phyloP scores from a whole-genome alignment of 2,797 vertebrate species.

The Enteromius thamalakanensis region DNA sequence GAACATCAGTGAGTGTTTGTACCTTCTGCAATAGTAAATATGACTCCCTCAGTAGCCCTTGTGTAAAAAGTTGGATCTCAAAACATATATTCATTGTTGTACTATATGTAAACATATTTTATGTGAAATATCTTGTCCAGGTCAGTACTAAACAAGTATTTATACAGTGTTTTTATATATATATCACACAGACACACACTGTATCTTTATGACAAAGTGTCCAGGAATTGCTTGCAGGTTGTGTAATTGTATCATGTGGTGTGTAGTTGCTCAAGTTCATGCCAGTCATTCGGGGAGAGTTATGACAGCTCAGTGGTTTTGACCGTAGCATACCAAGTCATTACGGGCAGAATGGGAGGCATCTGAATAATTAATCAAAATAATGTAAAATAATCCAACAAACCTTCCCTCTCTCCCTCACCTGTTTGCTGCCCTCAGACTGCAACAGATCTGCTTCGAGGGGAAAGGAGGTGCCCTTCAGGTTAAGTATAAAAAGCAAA shows the following conservation, averaged over 20 bases:
- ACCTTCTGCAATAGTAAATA: no score
- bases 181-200: neutral
- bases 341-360: conserved; percentile 71
- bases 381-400: conserved; percentile 84
- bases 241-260: conserved; percentile 46
- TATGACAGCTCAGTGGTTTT: conserved; percentile 61
- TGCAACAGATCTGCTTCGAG: conserved; percentile 37
- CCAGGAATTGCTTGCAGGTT: conserved; percentile 19
- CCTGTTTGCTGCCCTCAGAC: conserved; percentile 72
- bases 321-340: conserved; percentile 70
- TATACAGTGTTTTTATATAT: no score
- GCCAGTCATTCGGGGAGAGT: conserved; percentile 53
- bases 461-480: conserved; percentile 72
- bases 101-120: neutral
- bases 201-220: conserved; percentile 10
- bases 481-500: conserved; percentile 67
- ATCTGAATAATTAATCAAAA: conserved; percentile 85
- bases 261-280: conserved; percentile 25
- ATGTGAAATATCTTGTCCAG: neutral
- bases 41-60: no score
- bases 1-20: no score
- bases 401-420: conserved; percentile 74
- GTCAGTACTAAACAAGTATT: neutral
- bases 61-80: neutral
- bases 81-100: no score